Base-by-base conservation (phyloP, 2,797 vertebrate species). In the Fundulus diaphanus region DNA sequence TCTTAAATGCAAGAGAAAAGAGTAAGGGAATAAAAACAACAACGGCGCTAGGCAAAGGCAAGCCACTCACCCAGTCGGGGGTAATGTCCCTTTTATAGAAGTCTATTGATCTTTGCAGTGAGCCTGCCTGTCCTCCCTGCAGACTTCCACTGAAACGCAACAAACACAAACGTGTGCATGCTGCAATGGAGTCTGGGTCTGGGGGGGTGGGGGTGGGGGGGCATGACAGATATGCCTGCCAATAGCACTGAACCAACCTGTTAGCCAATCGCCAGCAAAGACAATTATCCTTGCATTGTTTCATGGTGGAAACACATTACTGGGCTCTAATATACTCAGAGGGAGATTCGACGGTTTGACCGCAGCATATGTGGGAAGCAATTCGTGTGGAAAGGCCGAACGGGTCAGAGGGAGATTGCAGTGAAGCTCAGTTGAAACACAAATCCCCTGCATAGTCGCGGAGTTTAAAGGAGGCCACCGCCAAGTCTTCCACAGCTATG, bases 221-320 rank as follows among this genome's bases (percentile, higher is more conserved):
- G 89, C 93, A 95, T 97, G 97, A 99, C 96, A 93, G 96, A 98
- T 98, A 96, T 87, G 88, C 95, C 95, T 97, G 97, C 96, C 97
- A 96, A 97, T 96, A 97, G 96, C 94, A 92, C 95, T 96, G 96
- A 96, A 97, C 95, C 96, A 97, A 97, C 97, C 96, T 97, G 96
- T 97, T 96, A 96, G 97, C 97, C 98, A 98, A 98, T 97, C 97
- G 96, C 97, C 95, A 97, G 95, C 95, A 96, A 97, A 97, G 97
- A 98, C 97, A 97, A 98, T 98, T 98, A 97, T 96, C 96, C 96
- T 95, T 85, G 93, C 95, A 96, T 97, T 96, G 96, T 96, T 97
- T 97, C 95, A 96, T 96, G 97, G 98, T 97, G 96, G 96, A 96
- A 97, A 96, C 95, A 96, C 96, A 97, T 97, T 96, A 97, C 96